Conservation (phyloP, 2,113 vertebrate genomes). For the Sclerurus mexicanus region DNA sequence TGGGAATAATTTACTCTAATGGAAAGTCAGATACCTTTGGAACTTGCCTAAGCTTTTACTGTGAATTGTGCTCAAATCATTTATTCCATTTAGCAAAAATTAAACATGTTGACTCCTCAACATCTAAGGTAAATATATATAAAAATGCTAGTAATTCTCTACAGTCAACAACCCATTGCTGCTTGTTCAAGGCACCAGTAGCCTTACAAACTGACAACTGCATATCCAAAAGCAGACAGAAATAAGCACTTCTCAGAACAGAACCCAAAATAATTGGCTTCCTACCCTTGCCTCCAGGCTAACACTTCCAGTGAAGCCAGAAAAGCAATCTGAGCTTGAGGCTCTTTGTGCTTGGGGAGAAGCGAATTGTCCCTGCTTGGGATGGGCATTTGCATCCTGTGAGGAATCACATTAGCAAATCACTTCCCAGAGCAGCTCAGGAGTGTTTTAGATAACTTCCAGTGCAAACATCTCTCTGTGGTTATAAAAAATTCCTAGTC, state of each 20-base stretch:
- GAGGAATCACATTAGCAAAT: neutral
- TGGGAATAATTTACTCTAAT: neutral
- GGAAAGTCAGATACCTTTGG: neutral
- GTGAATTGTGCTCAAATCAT: neutral
- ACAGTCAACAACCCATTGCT: neutral
- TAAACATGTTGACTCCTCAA: neutral
- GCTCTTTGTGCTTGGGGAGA: neutral
- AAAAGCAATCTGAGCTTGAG: fast-evolving
- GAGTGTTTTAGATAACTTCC: neutral
- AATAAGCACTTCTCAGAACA: neutral
- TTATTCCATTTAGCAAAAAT: neutral
- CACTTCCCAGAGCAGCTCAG: neutral
- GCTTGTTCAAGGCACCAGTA: neutral
- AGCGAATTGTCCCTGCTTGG: neutral
- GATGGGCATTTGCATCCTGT: neutral
- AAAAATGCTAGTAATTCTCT: neutral
- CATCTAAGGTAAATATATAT: neutral
- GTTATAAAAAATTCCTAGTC: neutral
- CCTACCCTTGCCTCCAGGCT: neutral
- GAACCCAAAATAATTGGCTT: neutral
- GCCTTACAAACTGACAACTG: neutral
- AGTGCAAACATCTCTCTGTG: neutral
- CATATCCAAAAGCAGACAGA: neutral
- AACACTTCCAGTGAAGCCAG: neutral
- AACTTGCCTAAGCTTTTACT: no score